These are phyloP conservation scores for Drosophila neutralis DNA, from an alignment of 2,888 invertebrate genomes.

Conservation along the genomic window DNA sequence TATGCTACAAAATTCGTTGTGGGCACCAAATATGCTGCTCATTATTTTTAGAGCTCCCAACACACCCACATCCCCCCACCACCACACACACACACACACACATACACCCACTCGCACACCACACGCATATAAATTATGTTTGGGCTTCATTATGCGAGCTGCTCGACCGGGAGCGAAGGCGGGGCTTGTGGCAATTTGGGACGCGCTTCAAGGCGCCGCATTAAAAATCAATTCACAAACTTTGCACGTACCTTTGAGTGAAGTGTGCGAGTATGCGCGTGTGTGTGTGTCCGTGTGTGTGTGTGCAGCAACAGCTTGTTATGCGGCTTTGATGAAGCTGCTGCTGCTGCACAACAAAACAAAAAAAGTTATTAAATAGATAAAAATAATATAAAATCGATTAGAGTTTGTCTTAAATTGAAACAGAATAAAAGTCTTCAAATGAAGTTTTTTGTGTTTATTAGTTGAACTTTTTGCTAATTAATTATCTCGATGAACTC, in stretches of 20 bases:
- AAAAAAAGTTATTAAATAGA: not conserved
- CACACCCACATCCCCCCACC: conserved; percentile 8
- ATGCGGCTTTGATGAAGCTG: conserved; percentile 42
- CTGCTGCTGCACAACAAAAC: not conserved
- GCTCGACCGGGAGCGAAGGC: not conserved
- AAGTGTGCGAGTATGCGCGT: conserved; percentile 32
- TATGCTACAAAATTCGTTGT: conserved; percentile 69
- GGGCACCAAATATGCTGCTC: conserved; percentile 75
- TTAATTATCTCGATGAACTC: not conserved
- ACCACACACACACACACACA: conserved; percentile 8
- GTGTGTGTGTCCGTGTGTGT: not conserved
- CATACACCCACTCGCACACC: conserved; percentile 28
- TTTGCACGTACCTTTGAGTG: conserved; percentile 64
- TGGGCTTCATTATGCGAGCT: conserved; percentile 71
- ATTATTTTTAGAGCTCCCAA: conserved; percentile 68
- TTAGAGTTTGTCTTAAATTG: not conserved
- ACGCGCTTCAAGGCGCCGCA: conserved; percentile 61
- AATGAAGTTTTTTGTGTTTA: too few relatives aligned
- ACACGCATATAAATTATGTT: conserved; percentile 70
- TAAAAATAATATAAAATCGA: not conserved
- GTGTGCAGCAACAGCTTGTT: conserved; percentile 28
- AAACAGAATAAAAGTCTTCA: not conserved
- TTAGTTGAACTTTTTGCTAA: not conserved
- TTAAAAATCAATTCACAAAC: conserved; percentile 79
- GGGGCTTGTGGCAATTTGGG: conserved; percentile 37